Evolutionary conservation across 2,113 vertebrate genomes (phyloP), one percentile per base, ranked within the genome.

Genomic region (Pomatorhinus ruficollis): DNA sequence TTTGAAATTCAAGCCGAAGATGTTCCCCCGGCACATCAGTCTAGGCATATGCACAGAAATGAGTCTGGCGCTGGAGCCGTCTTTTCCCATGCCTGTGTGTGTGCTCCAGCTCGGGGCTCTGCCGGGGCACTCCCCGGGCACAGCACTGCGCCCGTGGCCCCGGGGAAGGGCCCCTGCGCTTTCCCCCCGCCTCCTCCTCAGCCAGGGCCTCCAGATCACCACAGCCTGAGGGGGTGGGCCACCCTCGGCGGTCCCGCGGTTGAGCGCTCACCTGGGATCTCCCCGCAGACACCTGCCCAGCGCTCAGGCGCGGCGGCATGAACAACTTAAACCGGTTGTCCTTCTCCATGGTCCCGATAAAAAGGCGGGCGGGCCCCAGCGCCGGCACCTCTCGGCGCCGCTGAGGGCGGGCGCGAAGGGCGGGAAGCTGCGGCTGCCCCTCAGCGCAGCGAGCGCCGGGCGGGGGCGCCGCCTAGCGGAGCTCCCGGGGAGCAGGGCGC

Each of bases 311-410:
- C 47, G 96, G 97, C 24, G 97, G 95, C 52, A 98, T 65, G 37
- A 97, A 97, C 75, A 98, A 18, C 27, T 92, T 89, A 86, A 97
- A 97, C 2, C 92, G 84, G 24, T 95, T 96, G 53, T 97, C 97
- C 33, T 95, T 96, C 18, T 97, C 97, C 97, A 97, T 98, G 52
- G 76, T 64, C 24, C 42, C 60, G 7, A 16, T 33, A 3, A 19
- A 7, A 25, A 6, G 5, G 53, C 25, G 12, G 12, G 7, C 10
- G 10, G 10, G 15, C 0, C 44, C 31, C n/a, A 9, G 10, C 16
- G 30, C 23, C 15, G 5, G 2, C 39, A 4, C 15, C 27, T 42
- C 23, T 2, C 21, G 18, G 11, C 63, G 39, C 44, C 5, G 24
- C 47, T 76, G 74, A 90, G 60, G 80, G 60, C 12, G 7, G 5